Base-by-base conservation (phyloP, 1,140 invertebrate genomes). In the Tetranychus cinnabarinus region DNA sequence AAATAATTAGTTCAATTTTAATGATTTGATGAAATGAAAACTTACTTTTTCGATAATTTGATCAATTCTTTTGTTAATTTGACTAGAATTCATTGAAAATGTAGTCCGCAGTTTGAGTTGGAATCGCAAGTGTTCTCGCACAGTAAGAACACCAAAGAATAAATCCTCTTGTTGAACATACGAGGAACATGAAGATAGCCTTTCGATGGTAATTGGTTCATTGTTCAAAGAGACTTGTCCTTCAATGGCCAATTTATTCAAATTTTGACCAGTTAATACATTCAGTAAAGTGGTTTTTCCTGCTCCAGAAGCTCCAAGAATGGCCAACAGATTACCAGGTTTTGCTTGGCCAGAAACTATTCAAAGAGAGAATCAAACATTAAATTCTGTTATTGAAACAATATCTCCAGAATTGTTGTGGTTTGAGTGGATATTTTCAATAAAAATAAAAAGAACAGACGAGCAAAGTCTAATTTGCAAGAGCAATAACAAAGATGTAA, bases 151-250 rank as follows among this genome's bases (percentile, higher is more conserved):
- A 1, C 85, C 86, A 62, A 93, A 84, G 70, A 95, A 95, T n/a
- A 93, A 71, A 72, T 93, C 88, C 64, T 89, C 83, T 72, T 97
- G 92, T 71, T 96, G 90, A 0, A 97, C 89, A 68, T 97, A 97
- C 0, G 88, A 92, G 62, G 85, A 88, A 15, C 86, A 56, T 4
- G 82, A 81, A 15, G 82, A 80, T 59, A 93, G 73, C 2, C 80
- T 76, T 56, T 80, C 80, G 13, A 68, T 64, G 59, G 66, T 67
- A 48, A 70, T 62, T 56, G 59, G 46, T 36, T 68, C 64, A 45
- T 70, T 73, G 67, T 73, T 74, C 45, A 70, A 73, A 12, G 33
- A 42, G 2, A 77, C 76, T 39, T 86, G 75, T 1, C 86, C 86
- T 35, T 76, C 78, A n/a, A 86, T 76, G 1, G 77, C 75, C 0